Evolutionary conservation across 1,140 invertebrate genomes (phyloP).

Genomic region (Conus ventricosus): DNA sequence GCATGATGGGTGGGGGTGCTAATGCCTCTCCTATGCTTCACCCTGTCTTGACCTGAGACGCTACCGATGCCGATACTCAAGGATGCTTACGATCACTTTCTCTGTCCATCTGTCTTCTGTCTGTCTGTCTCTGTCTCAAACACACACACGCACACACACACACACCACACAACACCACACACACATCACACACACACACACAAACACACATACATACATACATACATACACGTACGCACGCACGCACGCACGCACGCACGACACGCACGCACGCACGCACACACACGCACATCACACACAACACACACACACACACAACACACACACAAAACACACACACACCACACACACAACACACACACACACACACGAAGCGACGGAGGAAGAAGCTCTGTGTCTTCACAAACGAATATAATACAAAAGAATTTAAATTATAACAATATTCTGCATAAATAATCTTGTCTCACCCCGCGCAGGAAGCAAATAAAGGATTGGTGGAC

Average conservation of each 20-base stretch:
- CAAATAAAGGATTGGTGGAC: too few relatives aligned
- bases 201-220: not conserved
- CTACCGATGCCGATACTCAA: not conserved
- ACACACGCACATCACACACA: not conserved
- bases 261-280: not conserved
- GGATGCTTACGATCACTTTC: too few relatives aligned
- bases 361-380: too few relatives aligned
- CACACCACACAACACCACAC: constrained; percentile 6
- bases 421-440: too few relatives aligned
- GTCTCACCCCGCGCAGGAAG: too few relatives aligned
- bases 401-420: too few relatives aligned
- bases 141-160: not conserved
- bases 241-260: not conserved
- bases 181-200: constrained; percentile 15
- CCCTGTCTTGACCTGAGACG: not conserved
- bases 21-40: not conserved
- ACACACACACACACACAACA: not conserved
- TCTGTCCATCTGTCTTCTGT: too few relatives aligned
- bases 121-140: not conserved
- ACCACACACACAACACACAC: not conserved
- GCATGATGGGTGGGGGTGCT: not conserved
- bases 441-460: too few relatives aligned
- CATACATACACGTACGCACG: not conserved
- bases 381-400: too few relatives aligned
- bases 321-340: not conserved